Conservation (phyloP, 2,888 invertebrate genomes). For the Drosophila ezoana region DNA sequence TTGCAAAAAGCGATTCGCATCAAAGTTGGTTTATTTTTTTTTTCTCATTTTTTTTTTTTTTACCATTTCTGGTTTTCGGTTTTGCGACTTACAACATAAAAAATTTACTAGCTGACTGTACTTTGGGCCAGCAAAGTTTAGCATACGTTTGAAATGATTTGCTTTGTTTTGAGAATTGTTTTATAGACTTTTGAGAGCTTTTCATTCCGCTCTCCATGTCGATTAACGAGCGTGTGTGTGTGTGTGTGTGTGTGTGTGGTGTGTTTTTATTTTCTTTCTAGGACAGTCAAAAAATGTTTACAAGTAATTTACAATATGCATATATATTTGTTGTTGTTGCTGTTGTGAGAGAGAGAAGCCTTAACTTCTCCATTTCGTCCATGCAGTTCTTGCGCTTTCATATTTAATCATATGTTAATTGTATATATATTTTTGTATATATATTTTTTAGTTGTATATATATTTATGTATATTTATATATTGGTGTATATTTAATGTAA, state of each 20-base stretch:
- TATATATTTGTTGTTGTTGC: constrained; percentile 35
- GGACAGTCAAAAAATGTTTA: constrained; percentile 65
- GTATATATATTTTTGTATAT: constrained; percentile 46
- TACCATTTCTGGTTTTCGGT: constrained; percentile 15
- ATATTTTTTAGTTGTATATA: constrained; percentile 49
- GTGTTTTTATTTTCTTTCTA: constrained; percentile 23
- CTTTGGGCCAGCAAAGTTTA: constrained; percentile 54
- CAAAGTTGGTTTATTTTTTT: constrained; percentile 5
- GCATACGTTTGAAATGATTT: constrained; percentile 48
- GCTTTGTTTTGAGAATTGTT: constrained; percentile 33
- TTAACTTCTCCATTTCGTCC: constrained; percentile 7
- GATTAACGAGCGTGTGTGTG: constrained; percentile 13
- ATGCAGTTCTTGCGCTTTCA: constrained; percentile 21
- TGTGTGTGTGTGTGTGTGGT: neutral
- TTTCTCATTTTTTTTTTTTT: neutral
- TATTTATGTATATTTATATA: constrained; percentile 76
- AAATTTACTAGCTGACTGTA: constrained; percentile 52
- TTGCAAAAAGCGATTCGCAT: constrained; percentile 29
- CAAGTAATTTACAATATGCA: constrained; percentile 64
- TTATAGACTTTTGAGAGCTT: constrained; percentile 16
- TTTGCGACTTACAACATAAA: constrained; percentile 49
- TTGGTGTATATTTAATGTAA: constrained; percentile 77
- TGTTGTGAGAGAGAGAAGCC: constrained; percentile 22
- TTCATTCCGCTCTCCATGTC: constrained; percentile 1
- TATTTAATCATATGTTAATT: constrained; percentile 53